A percentile compares a stretch with the other conserved stretches of the same genome.
Conservation (phyloP, 2,888 invertebrate genomes). For the Oxytorus armatus region DNA sequence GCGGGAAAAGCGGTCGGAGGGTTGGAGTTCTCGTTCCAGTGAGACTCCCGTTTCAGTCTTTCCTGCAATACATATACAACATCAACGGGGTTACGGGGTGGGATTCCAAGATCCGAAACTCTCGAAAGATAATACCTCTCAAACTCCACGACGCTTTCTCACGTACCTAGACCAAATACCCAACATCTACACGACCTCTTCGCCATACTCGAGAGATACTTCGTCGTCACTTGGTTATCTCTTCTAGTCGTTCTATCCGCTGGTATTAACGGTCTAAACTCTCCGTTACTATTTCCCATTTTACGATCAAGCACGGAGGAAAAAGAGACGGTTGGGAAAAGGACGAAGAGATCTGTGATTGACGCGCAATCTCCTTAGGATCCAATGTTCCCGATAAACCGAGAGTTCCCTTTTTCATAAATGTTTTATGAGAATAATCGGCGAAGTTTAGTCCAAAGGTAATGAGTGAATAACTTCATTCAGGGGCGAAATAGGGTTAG, state of each 20-base stretch:
- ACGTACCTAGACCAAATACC: slow-evolving; percentile 51
- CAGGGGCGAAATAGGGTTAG: too few species aligned
- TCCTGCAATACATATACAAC: slow-evolving; percentile 41
- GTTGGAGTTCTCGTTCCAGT: slow-evolving; percentile 53
- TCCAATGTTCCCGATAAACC: too few species aligned
- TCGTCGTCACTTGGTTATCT: too few species aligned
- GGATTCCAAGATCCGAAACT: slow-evolving; percentile 67
- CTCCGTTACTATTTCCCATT: slow-evolving; percentile 58
- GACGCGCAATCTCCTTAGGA: too few species aligned
- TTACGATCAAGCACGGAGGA: too few species aligned
- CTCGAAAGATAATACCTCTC: slow-evolving; percentile 66
- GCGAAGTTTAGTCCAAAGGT: too few species aligned
- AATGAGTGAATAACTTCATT: too few species aligned
- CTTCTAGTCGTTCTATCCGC: slow-evolving; percentile 21
- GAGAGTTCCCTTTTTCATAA: too few species aligned
- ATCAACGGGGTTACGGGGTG: slow-evolving; percentile 44
- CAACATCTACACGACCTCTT: slow-evolving; percentile 19
- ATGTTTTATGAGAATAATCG: too few species aligned
- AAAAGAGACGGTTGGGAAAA: neutral
- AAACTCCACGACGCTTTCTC: slow-evolving; percentile 64
- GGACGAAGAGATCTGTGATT: too few species aligned
- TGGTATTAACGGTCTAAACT: slow-evolving; percentile 38
- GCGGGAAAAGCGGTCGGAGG: slow-evolving; percentile 43
- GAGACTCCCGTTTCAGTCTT: slow-evolving; percentile 19
- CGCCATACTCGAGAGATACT: neutral